phyloP scores from a whole-genome alignment of 2,797 vertebrate genomes.

The Emydoidea blandingii region DNA sequence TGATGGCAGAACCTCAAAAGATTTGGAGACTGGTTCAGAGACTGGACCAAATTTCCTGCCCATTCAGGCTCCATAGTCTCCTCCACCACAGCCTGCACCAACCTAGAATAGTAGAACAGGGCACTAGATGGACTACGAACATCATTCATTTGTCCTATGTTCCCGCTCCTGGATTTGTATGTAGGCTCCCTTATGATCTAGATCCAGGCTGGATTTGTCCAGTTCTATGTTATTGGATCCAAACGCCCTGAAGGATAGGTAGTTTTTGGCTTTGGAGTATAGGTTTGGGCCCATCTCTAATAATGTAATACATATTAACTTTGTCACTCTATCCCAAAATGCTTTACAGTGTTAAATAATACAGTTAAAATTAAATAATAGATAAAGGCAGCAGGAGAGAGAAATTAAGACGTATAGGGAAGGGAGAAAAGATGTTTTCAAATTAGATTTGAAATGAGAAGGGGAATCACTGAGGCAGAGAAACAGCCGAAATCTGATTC shows the following conservation, averaged over 20 bases:
- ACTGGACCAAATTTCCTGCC: neutral
- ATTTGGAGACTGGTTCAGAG: neutral
- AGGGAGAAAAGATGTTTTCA: slow-evolving; percentile 17
- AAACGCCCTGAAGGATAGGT: neutral
- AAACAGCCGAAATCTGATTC: neutral
- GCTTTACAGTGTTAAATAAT: neutral
- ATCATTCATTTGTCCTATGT: neutral
- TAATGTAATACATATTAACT: neutral
- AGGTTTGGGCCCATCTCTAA: neutral
- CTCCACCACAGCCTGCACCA: neutral
- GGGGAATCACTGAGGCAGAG: neutral
- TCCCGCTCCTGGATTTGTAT: neutral
- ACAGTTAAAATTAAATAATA: slow-evolving; percentile 15
- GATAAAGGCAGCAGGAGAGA: neutral
- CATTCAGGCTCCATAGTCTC: neutral
- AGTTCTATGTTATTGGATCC: neutral
- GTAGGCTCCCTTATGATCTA: neutral
- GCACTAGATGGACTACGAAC: neutral
- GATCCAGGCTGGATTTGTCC: neutral
- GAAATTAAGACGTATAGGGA: neutral
- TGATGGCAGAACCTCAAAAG: slow-evolving; percentile 19
- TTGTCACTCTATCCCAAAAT: slow-evolving; percentile 13
- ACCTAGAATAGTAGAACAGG: neutral
- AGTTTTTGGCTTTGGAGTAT: neutral
- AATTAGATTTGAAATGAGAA: neutral